Conservation (phyloP, 23 tunicate species). For the Styela plicata region DNA sequence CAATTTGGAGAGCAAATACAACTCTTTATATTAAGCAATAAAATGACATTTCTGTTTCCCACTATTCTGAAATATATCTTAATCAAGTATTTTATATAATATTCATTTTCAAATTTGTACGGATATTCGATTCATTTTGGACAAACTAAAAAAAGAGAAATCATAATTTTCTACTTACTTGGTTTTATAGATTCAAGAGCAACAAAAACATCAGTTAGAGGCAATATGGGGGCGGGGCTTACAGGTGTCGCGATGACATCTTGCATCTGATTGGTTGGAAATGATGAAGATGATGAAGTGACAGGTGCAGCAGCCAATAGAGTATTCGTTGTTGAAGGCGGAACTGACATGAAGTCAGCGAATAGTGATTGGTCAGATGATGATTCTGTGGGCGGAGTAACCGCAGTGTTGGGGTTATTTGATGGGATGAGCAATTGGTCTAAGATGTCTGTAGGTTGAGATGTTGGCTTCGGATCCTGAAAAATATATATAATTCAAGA, state of each 20-base stretch:
- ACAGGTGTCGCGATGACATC: not conserved
- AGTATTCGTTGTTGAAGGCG: slow-evolving; percentile 23
- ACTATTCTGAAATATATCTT: too few relatives aligned
- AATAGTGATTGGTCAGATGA: not conserved
- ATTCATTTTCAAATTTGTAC: too few relatives aligned
- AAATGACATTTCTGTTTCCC: too few relatives aligned
- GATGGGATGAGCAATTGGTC: slow-evolving; percentile 8
- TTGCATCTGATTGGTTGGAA: slow-evolving; percentile 1
- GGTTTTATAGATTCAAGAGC: slow-evolving; percentile 75
- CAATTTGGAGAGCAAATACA: too few relatives aligned
- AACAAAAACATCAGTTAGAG: slow-evolving; percentile 72
- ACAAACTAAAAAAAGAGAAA: too few relatives aligned
- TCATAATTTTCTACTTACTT: too few relatives aligned
- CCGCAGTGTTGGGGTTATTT: not conserved
- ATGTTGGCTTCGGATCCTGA: not conserved
- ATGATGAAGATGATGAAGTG: not conserved
- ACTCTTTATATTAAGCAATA: too few relatives aligned
- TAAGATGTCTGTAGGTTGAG: slow-evolving; percentile 14
- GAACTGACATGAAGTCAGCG: not conserved
- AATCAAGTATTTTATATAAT: too few relatives aligned
- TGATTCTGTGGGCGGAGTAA: slow-evolving; percentile 1
- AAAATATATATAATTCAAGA: too few relatives aligned
- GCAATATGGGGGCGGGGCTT: slow-evolving; percentile 17
- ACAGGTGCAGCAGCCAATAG: not conserved
- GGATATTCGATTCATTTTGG: too few relatives aligned